Conservation (phyloP, 2,113 vertebrate genomes). For the Prochilodus magdalenae region DNA sequence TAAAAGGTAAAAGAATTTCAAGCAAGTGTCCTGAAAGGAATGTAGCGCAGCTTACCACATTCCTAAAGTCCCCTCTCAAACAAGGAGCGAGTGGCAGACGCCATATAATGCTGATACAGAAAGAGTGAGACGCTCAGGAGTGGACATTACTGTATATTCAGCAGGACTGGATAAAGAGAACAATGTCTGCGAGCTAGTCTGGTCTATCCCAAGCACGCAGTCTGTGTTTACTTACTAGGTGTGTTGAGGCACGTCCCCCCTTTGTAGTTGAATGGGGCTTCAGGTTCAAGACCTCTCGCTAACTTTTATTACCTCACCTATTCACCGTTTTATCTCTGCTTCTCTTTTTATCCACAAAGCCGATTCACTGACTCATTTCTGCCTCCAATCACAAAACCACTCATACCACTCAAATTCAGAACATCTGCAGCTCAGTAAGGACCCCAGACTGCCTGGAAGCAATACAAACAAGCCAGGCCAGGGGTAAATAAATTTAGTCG, state of each 20-base stretch:
- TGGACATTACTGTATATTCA: neutral
- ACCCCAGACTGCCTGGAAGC: neutral
- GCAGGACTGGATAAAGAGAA: neutral
- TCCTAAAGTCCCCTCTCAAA: too few species aligned
- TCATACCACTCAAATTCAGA: neutral
- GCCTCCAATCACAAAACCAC: neutral
- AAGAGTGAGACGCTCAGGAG: neutral
- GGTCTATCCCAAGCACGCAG: constrained; percentile 11
- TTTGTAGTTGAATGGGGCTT: constrained; percentile 19
- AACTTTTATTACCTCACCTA: neutral
- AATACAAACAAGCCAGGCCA: neutral
- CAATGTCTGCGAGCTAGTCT: neutral
- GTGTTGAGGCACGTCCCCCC: constrained; percentile 65
- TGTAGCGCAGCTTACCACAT: too few species aligned
- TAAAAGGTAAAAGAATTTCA: too few species aligned
- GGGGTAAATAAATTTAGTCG: neutral
- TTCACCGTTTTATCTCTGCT: neutral
- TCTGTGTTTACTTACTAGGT: constrained; percentile 65
- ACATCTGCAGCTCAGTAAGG: neutral
- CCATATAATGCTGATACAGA: neutral
- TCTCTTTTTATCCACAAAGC: neutral
- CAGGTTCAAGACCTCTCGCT: neutral
- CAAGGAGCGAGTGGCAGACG: too few species aligned
- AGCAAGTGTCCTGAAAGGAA: too few species aligned
- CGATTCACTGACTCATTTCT: constrained; percentile 1